These are phyloP conservation scores for Zaprionus bogoriensis DNA, from an alignment of 2,888 invertebrate genomes.

Conservation along the genomic window DNA sequence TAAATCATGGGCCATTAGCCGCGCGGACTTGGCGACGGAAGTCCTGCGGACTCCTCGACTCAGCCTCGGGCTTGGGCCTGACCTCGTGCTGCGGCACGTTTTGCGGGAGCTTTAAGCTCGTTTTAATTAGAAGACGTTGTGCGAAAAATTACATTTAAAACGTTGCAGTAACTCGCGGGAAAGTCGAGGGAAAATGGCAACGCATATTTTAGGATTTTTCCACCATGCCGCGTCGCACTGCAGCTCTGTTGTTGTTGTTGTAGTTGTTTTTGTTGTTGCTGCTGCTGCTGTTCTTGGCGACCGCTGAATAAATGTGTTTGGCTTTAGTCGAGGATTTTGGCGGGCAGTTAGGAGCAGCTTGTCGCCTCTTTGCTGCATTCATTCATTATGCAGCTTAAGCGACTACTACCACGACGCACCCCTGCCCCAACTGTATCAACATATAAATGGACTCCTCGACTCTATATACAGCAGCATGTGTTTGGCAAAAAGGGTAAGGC, in stretches of 20 bases:
- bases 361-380: constrained; percentile 66
- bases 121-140: constrained; percentile 78
- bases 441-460: constrained; percentile 40
- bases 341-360: constrained; percentile 59
- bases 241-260: constrained; percentile 1
- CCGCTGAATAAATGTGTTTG: constrained; percentile 75
- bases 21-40: constrained; percentile 54
- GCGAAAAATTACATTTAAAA: constrained; percentile 77
- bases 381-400: constrained; percentile 78
- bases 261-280: constrained; percentile 14
- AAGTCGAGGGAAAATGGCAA: constrained; percentile 42
- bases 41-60: not conserved
- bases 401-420: constrained; percentile 9
- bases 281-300: constrained; percentile 31
- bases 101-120: constrained; percentile 72
- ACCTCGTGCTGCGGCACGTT: constrained; percentile 60
- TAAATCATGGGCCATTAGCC: constrained; percentile 76
- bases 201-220: constrained; percentile 76
- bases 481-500: not conserved
- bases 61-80: constrained; percentile 25
- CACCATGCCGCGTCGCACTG: not conserved
- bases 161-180: constrained; percentile 38
- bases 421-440: constrained; percentile 28
- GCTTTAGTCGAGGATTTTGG: constrained; percentile 73
- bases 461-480: not conserved